Evolutionary conservation across 1,140 invertebrate genomes (phyloP).

Genomic region (Drosophila carrolli): DNA sequence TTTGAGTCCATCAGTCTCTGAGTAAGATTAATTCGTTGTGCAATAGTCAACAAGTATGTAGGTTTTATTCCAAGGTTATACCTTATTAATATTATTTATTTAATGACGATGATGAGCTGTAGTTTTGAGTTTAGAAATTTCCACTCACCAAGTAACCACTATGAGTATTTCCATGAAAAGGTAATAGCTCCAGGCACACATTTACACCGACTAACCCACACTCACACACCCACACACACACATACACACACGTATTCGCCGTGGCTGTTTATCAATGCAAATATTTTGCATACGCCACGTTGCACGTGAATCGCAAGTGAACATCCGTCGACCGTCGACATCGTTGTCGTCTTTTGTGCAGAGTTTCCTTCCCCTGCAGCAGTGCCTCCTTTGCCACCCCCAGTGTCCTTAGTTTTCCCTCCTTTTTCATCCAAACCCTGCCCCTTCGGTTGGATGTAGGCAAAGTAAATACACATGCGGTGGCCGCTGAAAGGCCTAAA

Average conservation of each 20-base stretch:
- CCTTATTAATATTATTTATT: constrained; percentile 20
- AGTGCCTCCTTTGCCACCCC: constrained; percentile 15
- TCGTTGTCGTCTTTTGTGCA: constrained; percentile 57
- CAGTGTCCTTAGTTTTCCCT: neutral
- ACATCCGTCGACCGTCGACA: constrained; percentile 61
- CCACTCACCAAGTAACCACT: constrained; percentile 18
- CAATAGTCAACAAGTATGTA: no score
- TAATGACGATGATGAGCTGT: neutral
- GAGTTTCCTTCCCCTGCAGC: constrained; percentile 43
- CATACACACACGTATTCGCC: constrained; percentile 28
- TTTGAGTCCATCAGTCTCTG: no score
- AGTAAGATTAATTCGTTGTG: no score
- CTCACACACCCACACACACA: constrained; percentile 5
- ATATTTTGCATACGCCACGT: constrained; percentile 82
- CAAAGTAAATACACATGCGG: constrained; percentile 64
- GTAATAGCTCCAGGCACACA: constrained; percentile 31
- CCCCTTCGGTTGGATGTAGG: constrained; percentile 8
- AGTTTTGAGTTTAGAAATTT: constrained; percentile 13
- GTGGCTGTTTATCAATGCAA: constrained; percentile 80
- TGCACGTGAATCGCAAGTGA: constrained; percentile 80
- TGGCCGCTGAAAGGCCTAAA: constrained; percentile 74
- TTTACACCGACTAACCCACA: constrained; percentile 1
- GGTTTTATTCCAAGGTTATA: neutral
- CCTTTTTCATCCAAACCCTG: neutral
- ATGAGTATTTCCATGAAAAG: constrained; percentile 39